A percentile compares a stretch with the other conserved stretches of the same genome.
Evolutionary conservation across 2,113 vertebrate genomes (phyloP).

Genomic region (Puffinus mauretanicus): DNA sequence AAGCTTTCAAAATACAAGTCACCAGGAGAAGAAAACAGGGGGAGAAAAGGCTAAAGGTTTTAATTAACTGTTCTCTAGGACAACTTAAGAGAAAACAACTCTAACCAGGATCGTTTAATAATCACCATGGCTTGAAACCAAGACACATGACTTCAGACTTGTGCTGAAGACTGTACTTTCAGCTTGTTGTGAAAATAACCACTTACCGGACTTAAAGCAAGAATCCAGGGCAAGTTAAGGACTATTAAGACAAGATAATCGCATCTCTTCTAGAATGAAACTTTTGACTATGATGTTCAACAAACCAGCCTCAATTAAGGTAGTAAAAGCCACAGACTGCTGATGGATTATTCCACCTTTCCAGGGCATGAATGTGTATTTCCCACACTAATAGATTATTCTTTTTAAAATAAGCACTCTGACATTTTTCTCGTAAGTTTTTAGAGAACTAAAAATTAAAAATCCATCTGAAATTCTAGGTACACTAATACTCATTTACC

Average conservation of each 20-base stretch:
- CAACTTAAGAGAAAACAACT: background rate
- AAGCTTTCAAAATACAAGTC: slow-evolving; percentile 52
- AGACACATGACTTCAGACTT: background rate
- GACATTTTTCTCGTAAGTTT: background rate
- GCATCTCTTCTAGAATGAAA: background rate
- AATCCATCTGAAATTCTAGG: background rate
- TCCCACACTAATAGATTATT: background rate
- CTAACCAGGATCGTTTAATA: background rate
- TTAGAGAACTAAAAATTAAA: background rate
- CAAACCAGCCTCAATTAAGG: background rate
- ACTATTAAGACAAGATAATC: background rate
- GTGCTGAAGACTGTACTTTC: background rate
- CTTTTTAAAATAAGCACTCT: background rate
- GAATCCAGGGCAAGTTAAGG: background rate
- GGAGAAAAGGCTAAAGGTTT: slow-evolving; percentile 5
- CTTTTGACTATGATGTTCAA: background rate
- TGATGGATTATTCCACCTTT: background rate
- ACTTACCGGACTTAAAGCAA: background rate
- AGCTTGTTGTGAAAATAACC: background rate
- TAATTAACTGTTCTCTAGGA: slow-evolving; percentile 1
- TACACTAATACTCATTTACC: background rate
- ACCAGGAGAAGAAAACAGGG: background rate
- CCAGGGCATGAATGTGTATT: background rate
- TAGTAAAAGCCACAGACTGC: background rate
- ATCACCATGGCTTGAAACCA: background rate